Evolutionary conservation across 2,797 vertebrate species (phyloP), one percentile per base, ranked within the genome.

Genomic region (Ceryle rudis): DNA sequence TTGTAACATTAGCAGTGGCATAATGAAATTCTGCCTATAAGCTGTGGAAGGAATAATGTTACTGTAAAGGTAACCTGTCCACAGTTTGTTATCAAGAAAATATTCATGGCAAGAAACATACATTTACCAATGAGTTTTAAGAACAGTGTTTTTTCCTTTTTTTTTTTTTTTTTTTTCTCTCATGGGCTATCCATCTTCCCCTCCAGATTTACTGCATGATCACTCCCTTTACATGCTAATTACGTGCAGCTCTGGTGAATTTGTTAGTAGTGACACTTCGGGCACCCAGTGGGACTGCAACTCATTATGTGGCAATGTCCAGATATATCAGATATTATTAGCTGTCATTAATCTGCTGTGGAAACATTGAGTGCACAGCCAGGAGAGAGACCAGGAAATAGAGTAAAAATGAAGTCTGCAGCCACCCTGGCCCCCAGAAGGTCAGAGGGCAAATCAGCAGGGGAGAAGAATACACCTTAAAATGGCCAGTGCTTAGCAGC

Each of bases 291-390:
- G 99, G 99, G 99, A 99, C 99, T 99, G 98, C 98, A 99, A 98
- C 99, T 99, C 99, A 99, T 99, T 99, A 99, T 99, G 98, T 98
- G 98, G 98, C 98, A 98, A 98, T 99, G 99, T 99, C 99, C 99
- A 99, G 99, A 99, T 99, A 99, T 99, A 99, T 99, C 99, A 99
- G 99, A 99, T 99, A 99, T 99, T 99, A 99, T 99, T 99, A 99
- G 99, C 99, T 99, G 99, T 99, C 99, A 99, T 99, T 99, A 99
- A 99, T 99, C 99, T 99, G 99, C 98, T 98, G 98, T 98, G 98
- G 98, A 98, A 98, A 98, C 98, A 98, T 96, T 84, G 98, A 97
- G 96, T 95, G 97, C 97, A 92, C 96, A 97, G 95, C 79, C 91
- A 97, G 93, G 79, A 93, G 97, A 98, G 98, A 98, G 97, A 97